Evolutionary conservation across 92 coral and sea anemone species (phyloP).

Genomic region (Heteractis magnifica): DNA sequence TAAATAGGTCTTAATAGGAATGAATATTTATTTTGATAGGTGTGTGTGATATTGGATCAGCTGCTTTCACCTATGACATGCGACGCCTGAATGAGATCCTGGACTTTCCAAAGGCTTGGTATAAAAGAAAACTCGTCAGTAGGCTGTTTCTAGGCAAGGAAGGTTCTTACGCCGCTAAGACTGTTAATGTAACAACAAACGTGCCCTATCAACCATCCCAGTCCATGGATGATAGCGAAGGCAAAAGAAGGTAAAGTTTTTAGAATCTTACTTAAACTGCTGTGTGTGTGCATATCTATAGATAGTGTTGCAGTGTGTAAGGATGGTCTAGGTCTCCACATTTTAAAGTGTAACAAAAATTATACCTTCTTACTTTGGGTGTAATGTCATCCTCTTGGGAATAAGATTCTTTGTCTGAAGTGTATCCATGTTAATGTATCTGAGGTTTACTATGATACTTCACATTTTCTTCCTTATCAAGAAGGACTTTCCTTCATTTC

Average conservation of each 20-base stretch:
- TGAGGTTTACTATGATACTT: no score
- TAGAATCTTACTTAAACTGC: background rate
- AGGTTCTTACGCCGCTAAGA: slow-evolving; percentile 92
- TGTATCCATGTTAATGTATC: no score
- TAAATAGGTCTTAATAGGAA: no score
- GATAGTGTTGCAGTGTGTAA: no score
- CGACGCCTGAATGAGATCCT: slow-evolving; percentile 93
- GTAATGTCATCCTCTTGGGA: no score
- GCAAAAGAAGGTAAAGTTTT: slow-evolving; percentile 50
- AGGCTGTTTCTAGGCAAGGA: slow-evolving; percentile 92
- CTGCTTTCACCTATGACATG: slow-evolving; percentile 96
- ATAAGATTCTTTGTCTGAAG: no score
- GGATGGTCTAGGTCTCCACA: no score
- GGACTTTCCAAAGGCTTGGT: slow-evolving; percentile 98
- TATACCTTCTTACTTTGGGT: no score
- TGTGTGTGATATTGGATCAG: slow-evolving; percentile 96
- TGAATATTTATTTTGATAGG: slow-evolving; percentile 44
- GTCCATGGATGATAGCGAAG: slow-evolving; percentile 22
- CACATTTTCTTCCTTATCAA: no score
- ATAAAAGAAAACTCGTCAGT: slow-evolving; percentile 87
- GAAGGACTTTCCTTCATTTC: no score
- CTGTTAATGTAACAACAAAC: slow-evolving; percentile 62
- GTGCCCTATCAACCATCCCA: slow-evolving; percentile 53
- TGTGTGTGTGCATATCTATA: no score
- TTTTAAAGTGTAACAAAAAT: no score